Base-by-base conservation (phyloP, 2,113 vertebrate species). In the Channa maculata region DNA sequence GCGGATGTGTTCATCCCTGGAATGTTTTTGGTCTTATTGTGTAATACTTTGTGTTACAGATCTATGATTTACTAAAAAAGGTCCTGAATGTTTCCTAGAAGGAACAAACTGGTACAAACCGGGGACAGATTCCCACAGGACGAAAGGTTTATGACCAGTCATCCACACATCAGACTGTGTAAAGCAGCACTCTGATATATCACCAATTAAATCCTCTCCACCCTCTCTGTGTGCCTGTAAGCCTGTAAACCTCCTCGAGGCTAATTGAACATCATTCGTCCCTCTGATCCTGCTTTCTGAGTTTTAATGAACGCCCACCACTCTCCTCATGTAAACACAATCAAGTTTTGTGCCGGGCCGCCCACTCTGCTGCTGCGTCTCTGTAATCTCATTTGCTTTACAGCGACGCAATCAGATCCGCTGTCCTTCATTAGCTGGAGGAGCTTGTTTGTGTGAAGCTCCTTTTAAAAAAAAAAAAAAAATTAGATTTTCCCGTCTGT, bases 351-450 rank as follows among this genome's bases (percentile, higher is more conserved):
- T 48, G 57, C 58, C 13, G 57, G 66, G 44, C 51, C 62, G 36
- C 76, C 71, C 66, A 67, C 82, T 75, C 67, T 7, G 44, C 37
- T 10, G 8, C 55, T 9, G 37, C 6, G 15, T 46, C 55, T 58
- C 64, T 53, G 14, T 65, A 14, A 78, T 79, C 70, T 75, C 65
- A 65, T 79, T 83, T 60, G 52, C 58, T 71, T 68, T 7, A 10
- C 46, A 67, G 77, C 41, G 12, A 59, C 37, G 82, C 55, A 64
- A 76, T 71, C 71, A 68, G 71, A 84, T 68, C 63, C 3, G 67
- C 63, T 60, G 77, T 80, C 77, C 81, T 79, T 80, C 77, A 67
- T 80, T 80, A 84, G 65, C 65, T 24, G 48, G n/a, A 58, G 12
- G 55, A 65, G 70, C 70, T 60, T 24, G 60, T 79, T 61, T 65